A percentile compares a stretch with the other conserved stretches of the same genome.
Conservation (phyloP, 2,888 invertebrate species). For the Rotaria sp. region DNA sequence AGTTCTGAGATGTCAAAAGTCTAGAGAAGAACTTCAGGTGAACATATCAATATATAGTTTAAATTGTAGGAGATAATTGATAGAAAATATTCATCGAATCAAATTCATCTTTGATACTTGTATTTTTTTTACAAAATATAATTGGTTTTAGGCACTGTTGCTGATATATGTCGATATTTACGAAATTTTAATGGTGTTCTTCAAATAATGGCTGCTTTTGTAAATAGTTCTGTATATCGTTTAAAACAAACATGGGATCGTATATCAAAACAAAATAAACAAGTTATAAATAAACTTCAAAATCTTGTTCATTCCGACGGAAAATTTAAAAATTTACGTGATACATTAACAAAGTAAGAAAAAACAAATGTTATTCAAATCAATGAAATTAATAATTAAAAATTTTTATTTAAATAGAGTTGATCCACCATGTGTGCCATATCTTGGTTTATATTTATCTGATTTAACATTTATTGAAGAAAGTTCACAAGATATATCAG, state of each 20-base stretch:
- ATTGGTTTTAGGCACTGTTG: slow-evolving; percentile 62
- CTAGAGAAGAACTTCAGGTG: too few relatives aligned
- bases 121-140: too few relatives aligned
- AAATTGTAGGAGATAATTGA: too few relatives aligned
- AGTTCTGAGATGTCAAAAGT: too few relatives aligned
- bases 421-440: slow-evolving; percentile 61
- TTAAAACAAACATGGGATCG: slow-evolving; percentile 87
- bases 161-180: slow-evolving; percentile 77
- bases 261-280: slow-evolving; percentile 78
- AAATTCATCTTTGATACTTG: too few relatives aligned
- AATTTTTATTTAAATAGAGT: slow-evolving; percentile 57
- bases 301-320: slow-evolving; percentile 79
- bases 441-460: slow-evolving; percentile 73
- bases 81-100: too few relatives aligned
- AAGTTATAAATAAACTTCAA: slow-evolving; percentile 78
- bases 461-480: slow-evolving; percentile 86
- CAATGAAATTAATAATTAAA: too few relatives aligned
- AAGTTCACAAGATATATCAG: slow-evolving; percentile 80
- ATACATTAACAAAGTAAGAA: slow-evolving; percentile 59
- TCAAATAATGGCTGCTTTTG: slow-evolving; percentile 81
- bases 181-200: slow-evolving; percentile 87
- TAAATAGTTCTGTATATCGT: slow-evolving; percentile 76
- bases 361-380: too few relatives aligned
- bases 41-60: too few relatives aligned
- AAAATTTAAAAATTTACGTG: slow-evolving; percentile 74